Percentiles rank a stretch among this genome's conserved stretches.
Evolutionary conservation across 2,888 invertebrate genomes (phyloP).

Genomic region (Dascillus cervinus): DNA sequence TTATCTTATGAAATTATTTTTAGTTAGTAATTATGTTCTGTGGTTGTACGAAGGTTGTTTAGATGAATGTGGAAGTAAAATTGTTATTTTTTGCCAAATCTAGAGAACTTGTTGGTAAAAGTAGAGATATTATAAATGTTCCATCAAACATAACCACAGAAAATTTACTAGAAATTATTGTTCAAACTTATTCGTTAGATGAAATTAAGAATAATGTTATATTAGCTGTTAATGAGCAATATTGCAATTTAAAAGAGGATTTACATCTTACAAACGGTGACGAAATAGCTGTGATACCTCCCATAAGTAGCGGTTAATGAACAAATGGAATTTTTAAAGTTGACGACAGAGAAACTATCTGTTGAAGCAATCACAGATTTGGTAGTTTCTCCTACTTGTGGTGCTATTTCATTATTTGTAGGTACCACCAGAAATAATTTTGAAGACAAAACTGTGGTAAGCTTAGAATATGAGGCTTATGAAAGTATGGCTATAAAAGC

Average conservation of each 20-base stretch:
- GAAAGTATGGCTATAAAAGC: slow-evolving; percentile 84
- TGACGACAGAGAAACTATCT: slow-evolving; percentile 59
- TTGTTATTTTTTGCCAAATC: slow-evolving; percentile 87
- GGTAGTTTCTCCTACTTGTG: slow-evolving; percentile 66
- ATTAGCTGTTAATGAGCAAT: slow-evolving; percentile 78
- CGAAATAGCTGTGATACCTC: slow-evolving; percentile 87
- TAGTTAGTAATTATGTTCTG: not conserved
- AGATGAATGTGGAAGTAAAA: slow-evolving; percentile 51
- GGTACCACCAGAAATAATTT: slow-evolving; percentile 84
- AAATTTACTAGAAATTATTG: slow-evolving; percentile 54
- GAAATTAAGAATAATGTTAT: slow-evolving; percentile 64
- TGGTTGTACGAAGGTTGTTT: too few species aligned
- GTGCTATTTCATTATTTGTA: slow-evolving; percentile 83
- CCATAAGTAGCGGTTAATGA: slow-evolving; percentile 79
- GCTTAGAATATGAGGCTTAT: slow-evolving; percentile 89
- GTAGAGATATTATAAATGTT: slow-evolving; percentile 48
- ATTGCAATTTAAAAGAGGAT: slow-evolving; percentile 50
- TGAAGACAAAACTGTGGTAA: slow-evolving; percentile 74
- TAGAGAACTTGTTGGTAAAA: slow-evolving; percentile 68
- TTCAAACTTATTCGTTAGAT: slow-evolving; percentile 55
- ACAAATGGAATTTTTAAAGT: slow-evolving; percentile 60
- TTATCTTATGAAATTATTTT: too few species aligned
- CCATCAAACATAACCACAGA: slow-evolving; percentile 47
- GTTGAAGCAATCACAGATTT: slow-evolving; percentile 59
- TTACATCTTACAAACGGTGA: slow-evolving; percentile 57